Evolutionary conservation across 37 sponge, comb jelly and placozoan genomes (phyloP).

Genomic region (Amphimedon queenslandica): DNA sequence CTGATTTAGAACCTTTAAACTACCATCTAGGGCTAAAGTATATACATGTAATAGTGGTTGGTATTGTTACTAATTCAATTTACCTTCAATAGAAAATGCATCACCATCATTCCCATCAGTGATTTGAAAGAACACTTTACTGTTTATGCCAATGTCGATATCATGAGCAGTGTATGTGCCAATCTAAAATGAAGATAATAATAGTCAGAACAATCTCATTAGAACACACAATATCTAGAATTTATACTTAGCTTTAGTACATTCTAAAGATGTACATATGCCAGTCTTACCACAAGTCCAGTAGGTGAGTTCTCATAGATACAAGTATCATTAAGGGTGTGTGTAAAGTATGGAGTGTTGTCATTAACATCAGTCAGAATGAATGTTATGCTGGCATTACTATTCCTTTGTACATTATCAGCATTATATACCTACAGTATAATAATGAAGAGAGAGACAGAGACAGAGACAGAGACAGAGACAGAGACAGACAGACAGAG

Average conservation of each 20-base stretch:
- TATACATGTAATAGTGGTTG: neutral
- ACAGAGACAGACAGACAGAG: constrained; percentile 19
- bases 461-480: constrained; percentile 8
- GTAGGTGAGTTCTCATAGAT: neutral
- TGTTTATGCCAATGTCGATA: neutral
- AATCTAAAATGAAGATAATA: neutral
- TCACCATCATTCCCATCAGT: neutral
- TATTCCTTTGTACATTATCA: constrained; percentile 1
- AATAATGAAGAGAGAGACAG: neutral
- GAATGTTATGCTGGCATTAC: constrained; percentile 4
- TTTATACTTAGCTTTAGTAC: no score
- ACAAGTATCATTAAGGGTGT: neutral
- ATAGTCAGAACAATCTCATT: neutral
- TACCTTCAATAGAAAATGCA: constrained; percentile 5
- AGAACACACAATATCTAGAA: no score
- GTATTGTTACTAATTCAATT: neutral
- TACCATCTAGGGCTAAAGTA: neutral
- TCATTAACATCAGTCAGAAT: constrained; percentile 43
- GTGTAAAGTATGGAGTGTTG: constrained; percentile 23
- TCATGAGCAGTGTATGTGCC: neutral
- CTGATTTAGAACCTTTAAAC: neutral
- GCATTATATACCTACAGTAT: neutral
- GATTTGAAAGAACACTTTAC: neutral
- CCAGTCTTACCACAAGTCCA: constrained; percentile 5
- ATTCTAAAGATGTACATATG: no score